phyloP scores from a whole-genome alignment of 2,113 vertebrate species.

The Strix aluco region DNA sequence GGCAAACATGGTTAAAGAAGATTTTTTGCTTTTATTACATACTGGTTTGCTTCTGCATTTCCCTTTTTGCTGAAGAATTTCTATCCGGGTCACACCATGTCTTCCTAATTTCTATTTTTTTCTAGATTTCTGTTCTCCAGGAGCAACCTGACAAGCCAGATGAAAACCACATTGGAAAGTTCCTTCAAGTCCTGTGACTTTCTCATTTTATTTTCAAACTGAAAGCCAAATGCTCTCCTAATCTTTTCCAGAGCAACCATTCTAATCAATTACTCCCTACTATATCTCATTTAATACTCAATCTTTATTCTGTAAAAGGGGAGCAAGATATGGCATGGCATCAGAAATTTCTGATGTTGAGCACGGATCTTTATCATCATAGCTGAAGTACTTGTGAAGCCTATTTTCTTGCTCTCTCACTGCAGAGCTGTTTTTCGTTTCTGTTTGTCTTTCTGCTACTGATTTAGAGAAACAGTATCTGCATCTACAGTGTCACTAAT shows the following conservation, averaged over 20 bases:
- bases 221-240: conserved; percentile 30
- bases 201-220: conserved; percentile 23
- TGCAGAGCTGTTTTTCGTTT: background rate
- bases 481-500: background rate
- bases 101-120: conserved; percentile 20
- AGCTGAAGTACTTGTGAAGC: background rate
- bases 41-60: background rate
- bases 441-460: background rate
- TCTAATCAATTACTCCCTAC: background rate
- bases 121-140: conserved; percentile 6
- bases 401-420: background rate
- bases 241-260: conserved; percentile 8
- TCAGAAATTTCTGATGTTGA: background rate
- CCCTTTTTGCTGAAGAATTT: background rate
- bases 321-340: background rate
- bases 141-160: conserved; percentile 26
- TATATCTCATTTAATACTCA: background rate
- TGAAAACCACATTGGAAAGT: conserved; percentile 48
- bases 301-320: background rate
- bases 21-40: background rate
- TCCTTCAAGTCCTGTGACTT: conserved; percentile 34
- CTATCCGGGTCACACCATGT: background rate
- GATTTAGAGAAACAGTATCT: background rate
- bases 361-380: background rate
- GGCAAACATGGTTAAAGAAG: background rate